Evolutionary conservation across 1,140 invertebrate species (phyloP).

Genomic region (Luehdorfia chinensis): DNA sequence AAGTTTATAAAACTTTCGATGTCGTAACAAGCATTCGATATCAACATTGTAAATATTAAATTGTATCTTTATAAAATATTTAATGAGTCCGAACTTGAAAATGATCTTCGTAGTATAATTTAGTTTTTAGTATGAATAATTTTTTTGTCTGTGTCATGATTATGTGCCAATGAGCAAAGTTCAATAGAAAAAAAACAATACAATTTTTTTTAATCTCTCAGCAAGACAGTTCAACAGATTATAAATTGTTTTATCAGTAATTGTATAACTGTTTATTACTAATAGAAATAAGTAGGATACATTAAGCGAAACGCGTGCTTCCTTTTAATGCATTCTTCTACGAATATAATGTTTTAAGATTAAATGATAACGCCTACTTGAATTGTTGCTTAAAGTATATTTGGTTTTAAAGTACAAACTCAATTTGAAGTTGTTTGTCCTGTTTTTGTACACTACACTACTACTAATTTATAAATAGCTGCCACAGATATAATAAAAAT

Average conservation of each 20-base stretch:
- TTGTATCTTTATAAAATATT: slow-evolving; percentile 33
- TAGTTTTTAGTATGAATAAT: slow-evolving; percentile 28
- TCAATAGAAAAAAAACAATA: slow-evolving; percentile 14
- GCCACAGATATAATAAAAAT: too few relatives aligned
- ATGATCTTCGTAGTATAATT: slow-evolving; percentile 57
- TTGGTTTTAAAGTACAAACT: slow-evolving; percentile 30
- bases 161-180: slow-evolving; percentile 63
- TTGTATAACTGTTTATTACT: slow-evolving; percentile 51
- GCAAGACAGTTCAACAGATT: too few relatives aligned
- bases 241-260: slow-evolving; percentile 20
- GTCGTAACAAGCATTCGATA: slow-evolving; percentile 39
- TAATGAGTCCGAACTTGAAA: slow-evolving; percentile 28
- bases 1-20: slow-evolving; percentile 54
- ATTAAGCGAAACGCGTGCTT: slow-evolving; percentile 63
- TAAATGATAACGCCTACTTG: not conserved
- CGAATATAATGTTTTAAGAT: slow-evolving; percentile 32
- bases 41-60: slow-evolving; percentile 61
- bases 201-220: not conserved
- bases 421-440: slow-evolving; percentile 19
- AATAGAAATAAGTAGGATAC: slow-evolving; percentile 44
- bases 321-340: slow-evolving; percentile 57
- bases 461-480: too few relatives aligned
- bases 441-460: too few relatives aligned
- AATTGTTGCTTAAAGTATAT: slow-evolving; percentile 22
- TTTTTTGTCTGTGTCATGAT: slow-evolving; percentile 61